These are phyloP conservation scores for Drosophila sp. DNA, from an alignment of 1,140 invertebrate species.

Conservation along the genomic window DNA sequence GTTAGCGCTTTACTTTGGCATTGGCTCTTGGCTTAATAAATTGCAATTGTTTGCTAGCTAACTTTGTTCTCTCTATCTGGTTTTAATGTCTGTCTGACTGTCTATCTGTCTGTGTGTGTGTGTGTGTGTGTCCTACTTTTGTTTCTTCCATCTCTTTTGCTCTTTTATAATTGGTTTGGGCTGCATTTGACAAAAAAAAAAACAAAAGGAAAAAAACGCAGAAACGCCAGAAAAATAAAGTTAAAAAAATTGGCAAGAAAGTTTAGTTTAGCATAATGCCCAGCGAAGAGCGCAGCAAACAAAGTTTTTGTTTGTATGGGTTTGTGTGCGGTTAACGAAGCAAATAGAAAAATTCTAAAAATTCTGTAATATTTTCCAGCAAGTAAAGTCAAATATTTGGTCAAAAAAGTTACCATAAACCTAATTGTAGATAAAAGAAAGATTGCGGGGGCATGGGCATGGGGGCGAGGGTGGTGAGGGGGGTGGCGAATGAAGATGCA, in stretches of 20 bases:
- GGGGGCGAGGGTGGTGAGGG: background rate
- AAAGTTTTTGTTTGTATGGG: conserved; percentile 60
- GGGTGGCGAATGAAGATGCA: background rate
- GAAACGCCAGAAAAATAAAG: conserved; percentile 24
- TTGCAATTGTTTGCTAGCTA: conserved; percentile 78
- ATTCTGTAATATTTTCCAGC: conserved; percentile 29
- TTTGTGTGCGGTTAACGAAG: conserved; percentile 74
- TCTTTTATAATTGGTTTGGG: conserved; percentile 75
- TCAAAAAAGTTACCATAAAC: conserved; percentile 61
- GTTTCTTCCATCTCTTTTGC: conserved; percentile 41
- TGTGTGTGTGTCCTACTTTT: conserved; percentile 46
- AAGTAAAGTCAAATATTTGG: conserved; percentile 59
- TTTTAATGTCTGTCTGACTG: conserved; percentile 26
- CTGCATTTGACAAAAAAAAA: conserved; percentile 74
- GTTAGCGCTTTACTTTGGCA: conserved; percentile 55
- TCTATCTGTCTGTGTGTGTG: conserved; percentile 1
- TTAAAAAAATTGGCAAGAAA: conserved; percentile 50
- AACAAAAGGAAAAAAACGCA: conserved; percentile 18
- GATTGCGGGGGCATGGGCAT: background rate
- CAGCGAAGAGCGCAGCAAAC: conserved; percentile 55
- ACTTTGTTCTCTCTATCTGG: conserved; percentile 52
- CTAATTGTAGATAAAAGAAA: conserved; percentile 41
- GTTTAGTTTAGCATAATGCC: conserved; percentile 78
- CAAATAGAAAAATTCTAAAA: conserved; percentile 67
- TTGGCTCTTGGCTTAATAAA: conserved; percentile 73